phyloP scores from a whole-genome alignment of 2,888 invertebrate genomes.

The Muschampia plurimacula region DNA sequence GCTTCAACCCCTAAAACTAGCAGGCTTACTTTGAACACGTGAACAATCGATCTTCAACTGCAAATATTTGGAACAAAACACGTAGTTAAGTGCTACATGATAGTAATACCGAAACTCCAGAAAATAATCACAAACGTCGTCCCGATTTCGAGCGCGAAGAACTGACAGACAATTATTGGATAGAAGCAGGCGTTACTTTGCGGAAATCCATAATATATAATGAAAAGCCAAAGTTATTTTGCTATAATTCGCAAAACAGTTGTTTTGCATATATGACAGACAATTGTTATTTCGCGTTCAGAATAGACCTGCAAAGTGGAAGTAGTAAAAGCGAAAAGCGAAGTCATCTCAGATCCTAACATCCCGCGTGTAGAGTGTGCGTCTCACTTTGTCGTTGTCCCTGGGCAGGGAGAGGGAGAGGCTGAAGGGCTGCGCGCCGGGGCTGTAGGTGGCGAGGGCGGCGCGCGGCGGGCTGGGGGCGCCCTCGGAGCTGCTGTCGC shows the following conservation, averaged over 20 bases:
- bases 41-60: background rate
- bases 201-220: too few species aligned
- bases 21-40: background rate
- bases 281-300: background rate
- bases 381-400: conserved; percentile 80
- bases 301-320: background rate
- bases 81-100: background rate
- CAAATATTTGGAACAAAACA: background rate
- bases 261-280: background rate
- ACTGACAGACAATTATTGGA: background rate
- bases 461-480: conserved; percentile 53
- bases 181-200: too few species aligned
- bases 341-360: conserved; percentile 58
- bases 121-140: background rate
- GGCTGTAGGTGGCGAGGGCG: conserved; percentile 69
- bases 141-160: background rate
- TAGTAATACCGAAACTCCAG: too few species aligned
- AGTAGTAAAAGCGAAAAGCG: background rate
- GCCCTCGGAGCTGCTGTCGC: conserved; percentile 86
- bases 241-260: too few species aligned
- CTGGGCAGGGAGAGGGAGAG: conserved; percentile 91
- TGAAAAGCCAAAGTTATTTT: too few species aligned
- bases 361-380: conserved; percentile 64
- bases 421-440: conserved; percentile 89
- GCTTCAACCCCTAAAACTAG: background rate